Evolutionary conservation across 2,797 vertebrate genomes (phyloP), one percentile per base, ranked within the genome.

Genomic region (Triplophysa yarkandensis): DNA sequence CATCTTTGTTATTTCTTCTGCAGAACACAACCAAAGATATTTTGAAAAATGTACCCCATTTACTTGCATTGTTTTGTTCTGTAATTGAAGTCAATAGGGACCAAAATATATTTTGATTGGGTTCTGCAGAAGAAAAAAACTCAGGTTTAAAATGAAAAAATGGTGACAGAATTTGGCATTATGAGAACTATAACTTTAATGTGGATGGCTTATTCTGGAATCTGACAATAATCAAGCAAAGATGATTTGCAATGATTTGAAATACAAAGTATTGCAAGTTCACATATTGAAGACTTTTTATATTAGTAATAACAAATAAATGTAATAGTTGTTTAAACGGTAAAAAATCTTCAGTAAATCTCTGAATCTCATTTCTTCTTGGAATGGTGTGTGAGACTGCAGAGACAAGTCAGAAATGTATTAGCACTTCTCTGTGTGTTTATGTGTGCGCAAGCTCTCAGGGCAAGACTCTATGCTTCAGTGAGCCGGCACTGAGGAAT

Each of bases 401-500:
- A 36, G 63, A 74, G 50, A 66, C 21, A 60, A 58, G 52, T 67
- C 36, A 65, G 27, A 48, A 32, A 21, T 55, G 70, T 64, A 60
- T 72, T 60, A 34, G 55, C 61, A n/a, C 39, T 39, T 1, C 1
- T 44, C 11, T n/a, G 6, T 14, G 14, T 23, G 39, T 30, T 52
- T 55, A 9, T 68, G 17, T 61, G 5, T 50, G 69, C 27, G 19
- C n/a, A 60, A 14, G 34, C 10, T 39, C 72, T 74, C 52, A 67
- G 52, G 72, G 72, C 72, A 10, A 74, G 52, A 55, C 34, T 60
- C 72, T 74, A 43, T 69, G 65, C 65, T 76, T 76, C 65, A 76
- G 57, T 68, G 57, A 48, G 34, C 62, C 27, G 9, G 65, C 74
- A 63, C 74, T 62, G 57, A 69, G 68, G 65, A 76, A n/a, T 76